Evolutionary conservation across 2,113 vertebrate genomes (phyloP).

Genomic region (Tragelaphus scriptus): DNA sequence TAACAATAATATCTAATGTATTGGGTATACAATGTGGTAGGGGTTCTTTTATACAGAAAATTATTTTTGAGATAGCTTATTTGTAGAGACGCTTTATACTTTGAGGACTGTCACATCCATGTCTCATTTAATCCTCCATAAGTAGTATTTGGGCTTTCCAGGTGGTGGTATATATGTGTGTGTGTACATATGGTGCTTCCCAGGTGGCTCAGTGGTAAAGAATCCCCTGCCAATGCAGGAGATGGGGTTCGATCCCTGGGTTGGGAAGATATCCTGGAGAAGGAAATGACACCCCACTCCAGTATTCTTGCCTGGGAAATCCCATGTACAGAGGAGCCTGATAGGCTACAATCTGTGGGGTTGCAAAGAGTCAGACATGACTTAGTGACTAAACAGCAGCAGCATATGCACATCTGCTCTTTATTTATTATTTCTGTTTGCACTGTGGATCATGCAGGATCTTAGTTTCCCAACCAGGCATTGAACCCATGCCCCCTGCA

Average conservation of each 20-base stretch:
- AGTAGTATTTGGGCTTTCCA: background rate
- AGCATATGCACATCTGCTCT: background rate
- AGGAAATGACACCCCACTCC: background rate
- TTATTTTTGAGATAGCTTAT: background rate
- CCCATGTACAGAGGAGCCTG: background rate
- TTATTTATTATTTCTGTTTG: background rate
- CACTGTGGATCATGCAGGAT: background rate
- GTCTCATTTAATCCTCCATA: background rate
- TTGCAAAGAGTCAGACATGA: background rate
- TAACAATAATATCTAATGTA: background rate
- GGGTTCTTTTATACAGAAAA: background rate
- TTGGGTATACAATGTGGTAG: background rate
- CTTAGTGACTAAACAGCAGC: background rate
- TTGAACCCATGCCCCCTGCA: background rate
- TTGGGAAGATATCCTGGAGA: background rate
- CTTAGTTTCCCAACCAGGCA: background rate
- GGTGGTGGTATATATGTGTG: background rate
- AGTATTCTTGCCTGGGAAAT: background rate
- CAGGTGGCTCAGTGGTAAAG: background rate
- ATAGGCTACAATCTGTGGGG: background rate
- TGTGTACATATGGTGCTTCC: background rate
- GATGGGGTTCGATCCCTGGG: background rate
- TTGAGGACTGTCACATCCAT: background rate
- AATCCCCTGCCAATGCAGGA: background rate
- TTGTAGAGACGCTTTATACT: background rate